Evolutionary conservation across 2,888 invertebrate species (phyloP).

Genomic region (Frankliniella fusca): DNA sequence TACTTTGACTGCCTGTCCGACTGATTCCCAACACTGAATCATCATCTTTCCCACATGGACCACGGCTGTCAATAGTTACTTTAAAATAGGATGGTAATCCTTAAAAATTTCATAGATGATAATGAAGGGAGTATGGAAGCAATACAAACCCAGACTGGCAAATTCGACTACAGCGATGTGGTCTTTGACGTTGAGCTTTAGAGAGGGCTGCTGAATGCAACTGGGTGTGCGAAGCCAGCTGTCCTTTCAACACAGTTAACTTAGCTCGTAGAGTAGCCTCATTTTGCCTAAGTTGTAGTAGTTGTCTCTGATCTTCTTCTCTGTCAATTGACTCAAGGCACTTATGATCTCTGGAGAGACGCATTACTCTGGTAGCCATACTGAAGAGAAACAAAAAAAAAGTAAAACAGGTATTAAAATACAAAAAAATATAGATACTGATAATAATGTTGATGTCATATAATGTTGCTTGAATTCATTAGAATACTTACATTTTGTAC

Average conservation of each 20-base stretch:
- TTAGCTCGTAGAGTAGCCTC: not conserved
- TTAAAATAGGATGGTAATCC: too few species aligned
- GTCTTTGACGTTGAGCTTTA: not conserved
- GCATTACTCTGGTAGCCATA: not conserved
- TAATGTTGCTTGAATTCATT: too few species aligned
- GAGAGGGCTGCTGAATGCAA: conserved; percentile 6
- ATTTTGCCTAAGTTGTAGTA: not conserved
- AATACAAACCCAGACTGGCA: not conserved
- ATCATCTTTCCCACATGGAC: not conserved
- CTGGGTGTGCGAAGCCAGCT: not conserved
- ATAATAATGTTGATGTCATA: not conserved
- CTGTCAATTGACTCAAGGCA: not conserved
- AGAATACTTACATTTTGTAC: not conserved
- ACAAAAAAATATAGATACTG: not conserved
- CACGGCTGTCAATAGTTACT: not conserved
- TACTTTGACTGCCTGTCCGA: not conserved
- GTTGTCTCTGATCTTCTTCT: conserved; percentile 3
- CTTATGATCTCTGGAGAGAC: conserved; percentile 1
- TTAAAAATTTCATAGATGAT: not conserved
- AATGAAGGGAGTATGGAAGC: not conserved
- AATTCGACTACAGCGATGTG: not conserved
- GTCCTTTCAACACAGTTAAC: not conserved
- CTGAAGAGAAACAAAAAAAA: not conserved
- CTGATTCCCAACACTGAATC: not conserved
- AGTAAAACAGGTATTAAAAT: not conserved